Evolutionary conservation across 2,113 vertebrate species (phyloP), one percentile per base, ranked within the genome.

Genomic region (Atrichornis clamosus): DNA sequence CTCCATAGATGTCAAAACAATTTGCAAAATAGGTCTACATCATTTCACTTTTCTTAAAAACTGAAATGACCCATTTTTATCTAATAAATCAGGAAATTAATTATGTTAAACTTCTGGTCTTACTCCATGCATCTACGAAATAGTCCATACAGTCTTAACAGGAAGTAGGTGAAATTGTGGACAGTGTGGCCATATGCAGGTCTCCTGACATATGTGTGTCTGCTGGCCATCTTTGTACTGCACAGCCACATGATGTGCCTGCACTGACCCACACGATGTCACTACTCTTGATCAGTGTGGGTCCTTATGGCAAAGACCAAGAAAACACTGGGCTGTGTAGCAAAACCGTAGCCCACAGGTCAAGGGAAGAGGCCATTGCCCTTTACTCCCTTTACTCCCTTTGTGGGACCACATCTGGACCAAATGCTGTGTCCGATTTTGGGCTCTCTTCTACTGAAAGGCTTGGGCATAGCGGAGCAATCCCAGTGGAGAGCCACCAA

Each of bases 181-280:
- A 6, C 42, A 60, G 5, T 12, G 13, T 69, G 72, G 74, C 27
- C 27, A 37, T 19, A 4, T 21, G 27, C 22, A 50, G 42, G 42
- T 30, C 5, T 80, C 55, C 37, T 63, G 64, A 52, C 8, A 42
- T 5, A 21, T 3, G 15, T n/a, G 42, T 28, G 32, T 64, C 39
- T 87, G 21, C 35, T 74, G 67, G 14, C 13, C 27, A 32, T 10
- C 30, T 72, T 39, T 3, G 8, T 26, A 9, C 15, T 10, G 18
- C 1, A 2, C 33, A 60, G 37, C 17, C 18, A 4, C 27, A 21
- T 0, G 0, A 26, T 21, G 26, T 30, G 20, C 46, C 47, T 78
- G 30, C 37, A 16, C 10, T 22, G 41, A 33, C 55, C 33, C n/a
- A 7, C 0, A 0, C 16, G 28, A 6, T 2, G 15, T 55, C 53